A percentile compares a stretch with the other conserved stretches of the same genome.
phyloP scores from a whole-genome alignment of 2,113 vertebrate species.

The Sapayoa aenigma region DNA sequence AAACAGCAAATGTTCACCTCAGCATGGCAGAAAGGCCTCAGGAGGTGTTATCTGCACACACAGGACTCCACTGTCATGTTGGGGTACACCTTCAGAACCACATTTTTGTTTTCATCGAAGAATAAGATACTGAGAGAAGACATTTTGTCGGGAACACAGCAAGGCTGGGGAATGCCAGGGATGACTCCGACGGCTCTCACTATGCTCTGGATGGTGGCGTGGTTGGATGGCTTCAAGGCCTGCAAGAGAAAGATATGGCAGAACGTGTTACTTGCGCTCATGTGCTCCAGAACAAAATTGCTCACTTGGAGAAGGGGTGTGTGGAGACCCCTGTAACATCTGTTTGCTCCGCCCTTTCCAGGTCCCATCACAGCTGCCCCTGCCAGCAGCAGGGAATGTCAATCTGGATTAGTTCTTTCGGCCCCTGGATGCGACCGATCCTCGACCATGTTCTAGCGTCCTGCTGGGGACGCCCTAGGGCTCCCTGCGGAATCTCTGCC shows the following conservation, averaged over 20 bases:
- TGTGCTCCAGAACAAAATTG: accelerated
- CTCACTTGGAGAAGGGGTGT: not conserved
- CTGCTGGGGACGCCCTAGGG: not conserved
- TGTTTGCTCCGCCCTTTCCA: not conserved
- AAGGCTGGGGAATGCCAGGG: slow-evolving; percentile 91
- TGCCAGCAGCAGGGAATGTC: not conserved
- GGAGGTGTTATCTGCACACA: slow-evolving; percentile 84
- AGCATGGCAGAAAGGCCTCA: not conserved
- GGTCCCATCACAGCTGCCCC: accelerated
- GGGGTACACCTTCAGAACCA: slow-evolving; percentile 96
- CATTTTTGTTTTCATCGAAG: slow-evolving; percentile 94
- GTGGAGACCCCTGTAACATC: not conserved
- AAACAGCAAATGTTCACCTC: not conserved
- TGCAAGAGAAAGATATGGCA: slow-evolving; percentile 23
- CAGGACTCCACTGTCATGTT: slow-evolving; percentile 98
- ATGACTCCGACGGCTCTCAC: slow-evolving; percentile 91
- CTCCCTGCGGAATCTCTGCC: not conserved
- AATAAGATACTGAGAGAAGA: slow-evolving; percentile 95
- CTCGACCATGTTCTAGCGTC: not conserved
- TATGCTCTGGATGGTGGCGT: slow-evolving; percentile 98
- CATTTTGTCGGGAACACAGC: slow-evolving; percentile 96
- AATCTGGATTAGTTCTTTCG: no score
- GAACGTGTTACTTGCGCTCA: not conserved
- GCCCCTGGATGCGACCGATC: not conserved
- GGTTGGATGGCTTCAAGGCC: slow-evolving; percentile 94